phyloP scores from a whole-genome alignment of 2,888 invertebrate genomes.

The Halocaridina rubra region DNA sequence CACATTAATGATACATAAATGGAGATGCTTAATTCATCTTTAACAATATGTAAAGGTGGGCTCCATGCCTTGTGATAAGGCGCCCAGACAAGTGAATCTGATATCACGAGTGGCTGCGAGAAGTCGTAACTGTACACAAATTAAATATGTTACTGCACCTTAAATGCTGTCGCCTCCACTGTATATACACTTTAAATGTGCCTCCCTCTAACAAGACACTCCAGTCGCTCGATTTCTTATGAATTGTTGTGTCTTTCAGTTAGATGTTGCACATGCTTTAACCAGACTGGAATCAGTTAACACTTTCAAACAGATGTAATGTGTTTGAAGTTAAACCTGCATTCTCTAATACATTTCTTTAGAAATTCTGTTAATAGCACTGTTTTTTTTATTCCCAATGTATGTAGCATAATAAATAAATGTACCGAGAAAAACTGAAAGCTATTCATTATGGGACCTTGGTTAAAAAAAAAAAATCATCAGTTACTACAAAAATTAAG shows the following conservation, averaged over 20 bases:
- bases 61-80: conserved; percentile 14
- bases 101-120: conserved; percentile 28
- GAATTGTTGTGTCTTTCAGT: not conserved
- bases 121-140: not conserved
- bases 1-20: not conserved
- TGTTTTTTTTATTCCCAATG: too few relatives aligned
- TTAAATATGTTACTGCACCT: not conserved
- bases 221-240: not conserved
- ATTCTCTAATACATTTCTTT: too few relatives aligned
- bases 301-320: too few relatives aligned
- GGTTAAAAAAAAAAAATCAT: too few relatives aligned
- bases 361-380: too few relatives aligned
- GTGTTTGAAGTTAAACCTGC: too few relatives aligned
- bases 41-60: not conserved
- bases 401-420: too few relatives aligned
- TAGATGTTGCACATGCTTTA: not conserved
- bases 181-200: conserved; percentile 17
- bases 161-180: conserved; percentile 6
- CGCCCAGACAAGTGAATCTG: not conserved
- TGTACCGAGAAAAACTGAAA: too few relatives aligned
- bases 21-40: not conserved
- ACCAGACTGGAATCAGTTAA: not conserved
- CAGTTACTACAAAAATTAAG: too few relatives aligned
- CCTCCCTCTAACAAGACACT: not conserved
- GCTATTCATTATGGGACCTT: too few relatives aligned